Evolutionary conservation across 2,888 invertebrate genomes (phyloP).

Genomic region (Isotomurus palustris): DNA sequence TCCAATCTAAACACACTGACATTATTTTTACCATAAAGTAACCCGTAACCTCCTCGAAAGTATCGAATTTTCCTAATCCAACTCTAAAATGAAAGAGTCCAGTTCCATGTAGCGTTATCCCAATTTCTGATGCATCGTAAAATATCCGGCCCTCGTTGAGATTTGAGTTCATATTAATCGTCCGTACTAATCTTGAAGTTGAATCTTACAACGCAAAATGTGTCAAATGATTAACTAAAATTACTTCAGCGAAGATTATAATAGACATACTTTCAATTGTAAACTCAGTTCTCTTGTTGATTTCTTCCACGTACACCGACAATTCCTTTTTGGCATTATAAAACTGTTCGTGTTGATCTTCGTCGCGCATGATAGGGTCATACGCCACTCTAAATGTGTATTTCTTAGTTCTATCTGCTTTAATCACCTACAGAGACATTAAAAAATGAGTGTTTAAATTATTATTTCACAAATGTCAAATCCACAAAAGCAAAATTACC

Average conservation of each 20-base stretch:
- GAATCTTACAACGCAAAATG: neutral
- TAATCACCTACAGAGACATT: constrained; percentile 19
- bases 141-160: constrained; percentile 18
- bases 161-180: constrained; percentile 20
- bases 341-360: constrained; percentile 25
- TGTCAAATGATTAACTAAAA: neutral
- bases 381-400: constrained; percentile 18
- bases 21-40: constrained; percentile 30
- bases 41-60: constrained; percentile 36
- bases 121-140: constrained; percentile 20
- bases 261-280: constrained; percentile 2
- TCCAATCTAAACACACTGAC: neutral
- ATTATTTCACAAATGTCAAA: neutral
- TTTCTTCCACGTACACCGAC: constrained; percentile 29
- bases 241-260: too few relatives aligned
- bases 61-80: constrained; percentile 31
- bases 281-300: constrained; percentile 34
- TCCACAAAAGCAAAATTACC: constrained; percentile 8
- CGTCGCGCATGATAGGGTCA: constrained; percentile 27
- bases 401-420: constrained; percentile 15
- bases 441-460: neutral
- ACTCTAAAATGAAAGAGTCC: constrained; percentile 41
- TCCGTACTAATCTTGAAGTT: neutral
- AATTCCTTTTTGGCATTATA: constrained; percentile 15
- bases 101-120: constrained; percentile 32